Evolutionary conservation across 2,888 invertebrate genomes (phyloP), one percentile per base, ranked within the genome.

Genomic region (Athetis lepigone): DNA sequence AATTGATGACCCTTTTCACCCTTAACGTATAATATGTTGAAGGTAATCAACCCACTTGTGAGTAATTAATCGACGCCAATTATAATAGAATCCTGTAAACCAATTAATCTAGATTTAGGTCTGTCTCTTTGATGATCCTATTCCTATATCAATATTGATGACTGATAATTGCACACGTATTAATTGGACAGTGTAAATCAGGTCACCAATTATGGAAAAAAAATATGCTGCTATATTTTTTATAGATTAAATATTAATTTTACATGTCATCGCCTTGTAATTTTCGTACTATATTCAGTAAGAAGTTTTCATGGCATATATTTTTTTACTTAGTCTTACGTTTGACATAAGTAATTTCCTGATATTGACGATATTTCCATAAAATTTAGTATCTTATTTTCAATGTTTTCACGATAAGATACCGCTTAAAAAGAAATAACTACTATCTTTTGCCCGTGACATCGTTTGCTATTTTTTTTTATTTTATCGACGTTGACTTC

Each of bases 81-180:
- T 50, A 65, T 21, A 46, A 57, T 13, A 33, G 21, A 43, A 21
- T 36, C 33, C 37, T 46, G 11, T 75, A 62, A 51, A 51, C 55
- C 66, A 75, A 78, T 78, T 62, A 75, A 47, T 57, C 45, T 29
- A 42, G 50, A 65, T 65, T 59, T 51, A 54, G 37, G 43, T 42
- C 18, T n/a, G 75, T 52, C 65, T 56, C 36, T 36, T 37, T 59
- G 70, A 65, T 62, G 55, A 59, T 49, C 13, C 50, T 70, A 47
- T 45, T 49, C 13, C 50, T 70, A 47, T 45, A 51, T 57, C 54
- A 75, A 70, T 75, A 75, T 62, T 66, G 51, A 74, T 66, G 54
- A 55, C 57, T 40, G 29, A 21, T 52, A 49, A 61, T 59, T 65
- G 46, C 49, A 49, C 42, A 57, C 37, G 13, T 36, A 37, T 58